These are phyloP conservation scores for Nothocercus julius DNA, from an alignment of 2,113 vertebrate genomes.

Conservation along the genomic window DNA sequence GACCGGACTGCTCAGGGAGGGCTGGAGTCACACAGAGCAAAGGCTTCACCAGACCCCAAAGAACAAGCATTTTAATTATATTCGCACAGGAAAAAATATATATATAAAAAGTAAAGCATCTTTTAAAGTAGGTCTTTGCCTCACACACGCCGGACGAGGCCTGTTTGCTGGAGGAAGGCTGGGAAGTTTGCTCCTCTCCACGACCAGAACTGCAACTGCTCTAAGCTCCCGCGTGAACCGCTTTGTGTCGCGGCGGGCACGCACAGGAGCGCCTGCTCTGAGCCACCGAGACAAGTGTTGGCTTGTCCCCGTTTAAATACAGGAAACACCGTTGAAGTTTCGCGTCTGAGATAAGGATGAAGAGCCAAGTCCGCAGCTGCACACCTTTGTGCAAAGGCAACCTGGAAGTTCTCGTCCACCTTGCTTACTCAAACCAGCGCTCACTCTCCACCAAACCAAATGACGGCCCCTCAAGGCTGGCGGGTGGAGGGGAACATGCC, in stretches of 20 bases:
- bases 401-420: fast-evolving
- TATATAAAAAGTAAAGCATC: neutral
- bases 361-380: neutral
- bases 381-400: fast-evolving
- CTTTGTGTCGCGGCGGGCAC: fast-evolving
- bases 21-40: conserved; percentile 7
- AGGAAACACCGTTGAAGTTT: neutral
- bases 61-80: neutral
- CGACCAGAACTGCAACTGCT: fast-evolving
- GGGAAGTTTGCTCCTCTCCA: fast-evolving
- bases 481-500: no score
- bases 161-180: fast-evolving
- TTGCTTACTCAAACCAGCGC: no score
- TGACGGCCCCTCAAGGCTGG: neutral
- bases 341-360: neutral
- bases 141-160: fast-evolving
- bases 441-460: neutral
- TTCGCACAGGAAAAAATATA: neutral
- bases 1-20: neutral
- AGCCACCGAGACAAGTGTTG: fast-evolving
- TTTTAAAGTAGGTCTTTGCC: neutral
- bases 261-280: fast-evolving
- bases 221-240: neutral
- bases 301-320: fast-evolving
- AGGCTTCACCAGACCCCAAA: neutral